Evolutionary conservation across 2,888 invertebrate genomes (phyloP).

Genomic region (Celastrina argiolus): DNA sequence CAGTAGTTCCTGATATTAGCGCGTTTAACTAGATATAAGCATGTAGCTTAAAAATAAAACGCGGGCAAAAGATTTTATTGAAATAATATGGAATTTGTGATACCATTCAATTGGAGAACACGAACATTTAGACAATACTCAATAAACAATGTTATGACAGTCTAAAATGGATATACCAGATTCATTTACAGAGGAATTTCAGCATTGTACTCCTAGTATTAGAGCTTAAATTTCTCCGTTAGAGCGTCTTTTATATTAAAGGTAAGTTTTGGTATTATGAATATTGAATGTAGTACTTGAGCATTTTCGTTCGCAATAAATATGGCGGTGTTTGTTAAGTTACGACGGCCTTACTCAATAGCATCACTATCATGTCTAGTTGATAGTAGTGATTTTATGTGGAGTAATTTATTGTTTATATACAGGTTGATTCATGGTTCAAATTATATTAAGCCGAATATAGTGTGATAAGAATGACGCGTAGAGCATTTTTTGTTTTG

Average conservation of each 20-base stretch:
- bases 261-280: slow-evolving; percentile 12
- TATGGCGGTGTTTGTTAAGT: not conserved
- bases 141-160: slow-evolving; percentile 58
- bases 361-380: not conserved
- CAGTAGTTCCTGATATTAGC: too few relatives aligned
- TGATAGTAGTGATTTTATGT: not conserved
- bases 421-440: too few relatives aligned
- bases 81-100: slow-evolving; percentile 17
- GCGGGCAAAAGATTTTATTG: not conserved
- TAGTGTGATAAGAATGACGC: too few relatives aligned
- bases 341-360: not conserved
- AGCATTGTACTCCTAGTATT: slow-evolving; percentile 28
- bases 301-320: slow-evolving; percentile 17
- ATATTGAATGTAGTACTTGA: slow-evolving; percentile 10
- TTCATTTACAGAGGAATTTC: slow-evolving; percentile 27
- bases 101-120: slow-evolving; percentile 33
- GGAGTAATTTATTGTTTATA: not conserved
- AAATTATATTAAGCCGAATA: too few relatives aligned
- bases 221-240: slow-evolving; percentile 34
- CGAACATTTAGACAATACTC: slow-evolving; percentile 49
- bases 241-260: not conserved
- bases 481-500: too few relatives aligned
- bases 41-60: not conserved
- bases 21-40: too few relatives aligned
- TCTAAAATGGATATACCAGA: slow-evolving; percentile 44